Percentiles rank a stretch among this genome's conserved stretches.
These are phyloP conservation scores for Phthorimaea operculella DNA, from an alignment of 1,140 invertebrate species.

Conservation along the genomic window DNA sequence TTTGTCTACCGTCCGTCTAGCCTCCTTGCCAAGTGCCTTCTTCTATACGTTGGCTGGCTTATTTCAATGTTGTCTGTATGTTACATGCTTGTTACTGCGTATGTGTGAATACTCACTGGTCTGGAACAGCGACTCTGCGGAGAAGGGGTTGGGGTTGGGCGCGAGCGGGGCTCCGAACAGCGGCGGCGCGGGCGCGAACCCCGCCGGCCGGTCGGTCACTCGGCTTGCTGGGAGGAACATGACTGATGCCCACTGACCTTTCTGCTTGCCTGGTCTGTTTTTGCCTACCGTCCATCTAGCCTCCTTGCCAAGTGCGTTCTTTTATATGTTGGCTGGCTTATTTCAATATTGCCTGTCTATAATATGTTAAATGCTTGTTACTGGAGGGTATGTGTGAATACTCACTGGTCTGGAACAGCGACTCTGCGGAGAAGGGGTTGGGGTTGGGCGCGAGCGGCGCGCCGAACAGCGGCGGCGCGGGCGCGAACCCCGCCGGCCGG, in stretches of 20 bases:
- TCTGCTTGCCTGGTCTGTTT: no score
- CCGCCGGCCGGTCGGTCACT: constrained; percentile 51
- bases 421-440: constrained; percentile 88
- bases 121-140: constrained; percentile 87
- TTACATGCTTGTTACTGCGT: no score
- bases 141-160: constrained; percentile 83
- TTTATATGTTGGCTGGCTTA: no score
- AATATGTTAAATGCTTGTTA: no score
- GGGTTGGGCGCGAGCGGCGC: constrained; percentile 72
- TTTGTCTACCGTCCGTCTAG: no score
- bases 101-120: constrained; percentile 74
- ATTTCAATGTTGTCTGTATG: no score
- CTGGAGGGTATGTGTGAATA: constrained; percentile 31
- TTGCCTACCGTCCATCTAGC: no score
- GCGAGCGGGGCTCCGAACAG: constrained; percentile 77
- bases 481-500: constrained; percentile 48
- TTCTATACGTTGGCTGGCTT: no score
- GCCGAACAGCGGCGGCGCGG: constrained; percentile 73
- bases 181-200: constrained; percentile 63
- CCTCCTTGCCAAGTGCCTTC: no score
- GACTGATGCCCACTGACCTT: no score
- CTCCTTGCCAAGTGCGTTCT: no score
- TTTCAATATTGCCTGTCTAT: no score
- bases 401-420: constrained; percentile 86
- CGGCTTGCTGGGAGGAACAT: constrained; percentile 56